Conservation (phyloP, 1,140 invertebrate genomes). For the Samia ricini region DNA sequence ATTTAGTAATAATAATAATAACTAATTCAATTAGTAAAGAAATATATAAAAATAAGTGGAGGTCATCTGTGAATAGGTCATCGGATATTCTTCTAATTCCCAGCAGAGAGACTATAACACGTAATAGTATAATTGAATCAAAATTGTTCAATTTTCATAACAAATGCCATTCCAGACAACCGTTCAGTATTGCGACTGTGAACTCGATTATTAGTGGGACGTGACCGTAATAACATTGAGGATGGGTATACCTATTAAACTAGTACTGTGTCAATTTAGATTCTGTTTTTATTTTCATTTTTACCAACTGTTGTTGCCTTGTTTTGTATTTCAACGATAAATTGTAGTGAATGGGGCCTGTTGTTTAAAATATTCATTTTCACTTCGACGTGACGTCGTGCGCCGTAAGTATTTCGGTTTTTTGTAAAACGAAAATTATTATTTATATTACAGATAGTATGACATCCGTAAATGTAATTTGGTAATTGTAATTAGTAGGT, state of each 20-base stretch:
- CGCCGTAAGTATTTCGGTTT: neutral
- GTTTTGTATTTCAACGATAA: conserved; percentile 3
- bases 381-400: neutral
- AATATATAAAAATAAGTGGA: neutral
- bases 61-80: neutral
- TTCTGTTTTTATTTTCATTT: conserved; percentile 6
- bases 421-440: neutral
- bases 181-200: conserved; percentile 27
- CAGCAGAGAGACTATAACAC: neutral
- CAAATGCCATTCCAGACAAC: conserved; percentile 29
- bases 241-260: conserved; percentile 13
- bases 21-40: no score
- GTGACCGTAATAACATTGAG: conserved; percentile 36
- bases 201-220: conserved; percentile 47
- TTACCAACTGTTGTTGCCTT: neutral
- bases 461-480: no score
- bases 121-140: neutral
- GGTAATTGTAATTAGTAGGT: no score
- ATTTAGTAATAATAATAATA: no score
- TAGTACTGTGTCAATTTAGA: conserved; percentile 1
- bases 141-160: conserved; percentile 10
- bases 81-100: neutral
- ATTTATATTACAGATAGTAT: neutral
- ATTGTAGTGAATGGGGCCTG: neutral
- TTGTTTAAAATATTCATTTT: conserved; percentile 2